These are phyloP conservation scores for Hydrocynus forskahlii DNA, from an alignment of 2,797 vertebrate genomes.

Conservation along the genomic window DNA sequence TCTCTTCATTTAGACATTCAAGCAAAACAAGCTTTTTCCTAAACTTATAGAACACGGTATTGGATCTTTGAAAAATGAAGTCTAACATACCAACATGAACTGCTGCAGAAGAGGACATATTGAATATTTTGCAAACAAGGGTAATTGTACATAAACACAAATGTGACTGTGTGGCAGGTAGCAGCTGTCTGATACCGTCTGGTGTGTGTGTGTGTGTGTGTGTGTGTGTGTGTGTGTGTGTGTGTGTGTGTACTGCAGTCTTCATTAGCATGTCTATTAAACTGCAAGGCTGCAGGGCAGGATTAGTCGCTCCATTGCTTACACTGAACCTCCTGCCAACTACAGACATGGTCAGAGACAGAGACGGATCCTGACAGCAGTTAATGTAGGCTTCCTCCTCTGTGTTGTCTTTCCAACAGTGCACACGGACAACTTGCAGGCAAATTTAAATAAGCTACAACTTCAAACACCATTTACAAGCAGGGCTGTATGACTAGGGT, in stretches of 20 bases:
- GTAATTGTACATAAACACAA: not conserved
- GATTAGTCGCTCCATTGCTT: conserved; percentile 35
- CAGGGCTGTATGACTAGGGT: not conserved
- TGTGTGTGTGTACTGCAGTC: not conserved
- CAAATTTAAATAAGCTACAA: not conserved
- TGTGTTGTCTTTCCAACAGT: not conserved
- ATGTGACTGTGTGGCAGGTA: conserved; percentile 10
- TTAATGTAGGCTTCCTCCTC: not conserved
- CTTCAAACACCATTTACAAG: not conserved
- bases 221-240: not conserved
- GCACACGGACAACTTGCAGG: not conserved
- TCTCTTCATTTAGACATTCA: too few relatives aligned
- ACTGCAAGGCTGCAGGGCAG: not conserved
- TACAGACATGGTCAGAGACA: not conserved
- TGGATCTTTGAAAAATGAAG: too few relatives aligned
- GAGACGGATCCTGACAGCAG: conserved; percentile 3
- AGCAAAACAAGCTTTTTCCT: too few relatives aligned
- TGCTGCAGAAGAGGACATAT: not conserved
- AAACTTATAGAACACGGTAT: too few relatives aligned
- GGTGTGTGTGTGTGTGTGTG: not conserved
- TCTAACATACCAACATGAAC: not conserved
- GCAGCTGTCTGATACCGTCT: not conserved
- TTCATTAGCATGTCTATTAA: conserved; percentile 53
- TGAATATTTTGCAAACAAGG: conserved; percentile 14
- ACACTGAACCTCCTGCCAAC: conserved; percentile 19